Base-by-base conservation (phyloP, 2,113 vertebrate species). In the Speoplatyrhinus poulsoni region DNA sequence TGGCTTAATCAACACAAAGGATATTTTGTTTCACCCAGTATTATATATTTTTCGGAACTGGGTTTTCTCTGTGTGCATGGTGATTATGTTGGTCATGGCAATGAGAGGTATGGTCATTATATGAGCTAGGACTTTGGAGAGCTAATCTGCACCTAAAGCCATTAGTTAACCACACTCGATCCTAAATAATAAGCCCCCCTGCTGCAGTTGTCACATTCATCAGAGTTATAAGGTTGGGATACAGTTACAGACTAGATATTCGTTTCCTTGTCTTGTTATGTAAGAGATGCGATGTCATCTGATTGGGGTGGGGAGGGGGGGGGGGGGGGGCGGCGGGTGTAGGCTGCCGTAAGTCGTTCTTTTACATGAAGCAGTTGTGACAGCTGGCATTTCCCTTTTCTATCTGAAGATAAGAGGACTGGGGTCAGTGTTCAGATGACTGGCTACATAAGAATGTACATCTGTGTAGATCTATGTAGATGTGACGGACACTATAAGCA, bases 261-360 rank as follows among this genome's bases (percentile, higher is more conserved):
- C 52, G 3, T 71, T 62, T 75, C 60, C 76, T 63, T 26, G 56
- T 72, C 69, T 68, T 41, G 74, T 90, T 89, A 84, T 13, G 58
- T 81, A 89, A 91, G 60, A 63, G 53, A 60, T 72, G 85, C 89
- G 88, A 91, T 88, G 82, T 90, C 87, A 90, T 84, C 77, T 72
- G 79, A 82, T 81, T 69, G 67, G 71, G 67, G 76, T 62, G 17
- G 55, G 78, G 77, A 75, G 19, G 2, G 26, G 26, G 26, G 67
- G 71, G 66, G 76, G 63, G 17, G 55, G 78, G 67, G 71, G 66
- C 74, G 63, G 17, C 50, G 78, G 5, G 6, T 41, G 65, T 69
- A 56, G 76, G 74, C 76, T 80, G 77, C 69, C 60, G 36, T 68
- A 72, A 77, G 79, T 69, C 60, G 56, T 80, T 81, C 60, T 69